A percentile compares a stretch with the other conserved stretches of the same genome.
Conservation (phyloP, 2,797 vertebrate genomes). For the Uromys caudimaculatus region DNA sequence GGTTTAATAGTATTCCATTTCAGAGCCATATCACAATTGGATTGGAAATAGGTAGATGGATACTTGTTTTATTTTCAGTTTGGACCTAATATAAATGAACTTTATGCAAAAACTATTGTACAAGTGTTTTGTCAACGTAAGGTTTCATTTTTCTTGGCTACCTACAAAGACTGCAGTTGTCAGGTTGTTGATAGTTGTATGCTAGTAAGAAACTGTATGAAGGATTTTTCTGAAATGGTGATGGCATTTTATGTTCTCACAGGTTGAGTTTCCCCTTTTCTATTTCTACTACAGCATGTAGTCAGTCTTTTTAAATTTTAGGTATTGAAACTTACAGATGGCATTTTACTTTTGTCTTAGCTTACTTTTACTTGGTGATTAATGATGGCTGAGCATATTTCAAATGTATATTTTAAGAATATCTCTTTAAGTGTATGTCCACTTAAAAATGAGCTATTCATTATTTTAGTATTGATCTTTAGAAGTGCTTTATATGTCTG, state of each 20-base stretch:
- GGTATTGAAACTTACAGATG: background rate
- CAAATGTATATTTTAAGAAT: background rate
- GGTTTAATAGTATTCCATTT: conserved; percentile 10
- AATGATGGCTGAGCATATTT: background rate
- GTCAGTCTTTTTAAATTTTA: background rate
- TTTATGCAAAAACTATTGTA: conserved; percentile 8
- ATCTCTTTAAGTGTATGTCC: background rate
- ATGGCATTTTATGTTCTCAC: background rate
- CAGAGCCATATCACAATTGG: background rate
- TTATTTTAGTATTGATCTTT: background rate
- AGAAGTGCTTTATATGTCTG: background rate
- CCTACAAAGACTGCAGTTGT: background rate
- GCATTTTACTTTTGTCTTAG: no score
- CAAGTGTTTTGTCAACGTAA: background rate
- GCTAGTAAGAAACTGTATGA: background rate
- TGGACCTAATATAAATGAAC: conserved; percentile 31
- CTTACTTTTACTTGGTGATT: no score
- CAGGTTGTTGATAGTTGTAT: background rate
- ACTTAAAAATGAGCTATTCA: background rate
- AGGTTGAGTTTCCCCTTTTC: background rate
- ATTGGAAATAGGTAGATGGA: background rate
- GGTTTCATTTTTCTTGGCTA: conserved; percentile 49
- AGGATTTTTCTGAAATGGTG: background rate
- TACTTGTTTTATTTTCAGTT: conserved; percentile 47
- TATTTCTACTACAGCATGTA: no score